Evolutionary conservation across 2,113 vertebrate species (phyloP), one percentile per base, ranked within the genome.

Genomic region (Nothoprocta pentlandii): DNA sequence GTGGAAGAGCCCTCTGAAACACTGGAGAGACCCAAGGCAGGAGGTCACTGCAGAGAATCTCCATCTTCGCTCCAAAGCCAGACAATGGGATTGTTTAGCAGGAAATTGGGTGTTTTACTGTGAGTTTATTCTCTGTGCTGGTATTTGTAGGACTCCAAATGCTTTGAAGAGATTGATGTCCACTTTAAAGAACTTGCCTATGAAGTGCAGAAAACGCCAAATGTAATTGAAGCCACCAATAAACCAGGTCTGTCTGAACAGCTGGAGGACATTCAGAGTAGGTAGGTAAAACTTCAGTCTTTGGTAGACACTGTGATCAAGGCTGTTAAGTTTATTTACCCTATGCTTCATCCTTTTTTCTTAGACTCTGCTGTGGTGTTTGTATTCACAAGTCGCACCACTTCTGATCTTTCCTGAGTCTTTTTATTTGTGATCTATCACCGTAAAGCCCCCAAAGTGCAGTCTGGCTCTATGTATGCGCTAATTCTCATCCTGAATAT

Each of bases 251-350:
- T 99, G 76, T 98, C 98, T 78, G 97, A 97, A 36, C 97, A 98
- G n/a, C 97, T 99, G 95, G 99, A 99, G 95, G 98, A 98, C 92
- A 98, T 99, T 95, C 99, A 99, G 97, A 97, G 92, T 47, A 99
- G 99, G 99, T 99, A 58, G 96, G 90, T 92, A 36, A 26, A 79
- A 30, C 16, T 36, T 63, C 2, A 7, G 4, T 10, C 20, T 82
- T 69, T 61, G 16, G 20, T 42, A 68, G 71, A 81, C 36, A 3
- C 56, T 87, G 61, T 16, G 44, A 41, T 53, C 23, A 62, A 0
- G 46, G 12, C 2, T 23, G 6, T 12, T 2, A 19, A 53, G 4
- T 39, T 53, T 26, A 16, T 80, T 66, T 47, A 69, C 56, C 17
- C 25, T 85, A 6, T 77, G 36, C 41, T 75, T 47, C 2, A 49